Evolutionary conservation across 2,113 vertebrate species (phyloP).

Genomic region (Manacus vitellinus): DNA sequence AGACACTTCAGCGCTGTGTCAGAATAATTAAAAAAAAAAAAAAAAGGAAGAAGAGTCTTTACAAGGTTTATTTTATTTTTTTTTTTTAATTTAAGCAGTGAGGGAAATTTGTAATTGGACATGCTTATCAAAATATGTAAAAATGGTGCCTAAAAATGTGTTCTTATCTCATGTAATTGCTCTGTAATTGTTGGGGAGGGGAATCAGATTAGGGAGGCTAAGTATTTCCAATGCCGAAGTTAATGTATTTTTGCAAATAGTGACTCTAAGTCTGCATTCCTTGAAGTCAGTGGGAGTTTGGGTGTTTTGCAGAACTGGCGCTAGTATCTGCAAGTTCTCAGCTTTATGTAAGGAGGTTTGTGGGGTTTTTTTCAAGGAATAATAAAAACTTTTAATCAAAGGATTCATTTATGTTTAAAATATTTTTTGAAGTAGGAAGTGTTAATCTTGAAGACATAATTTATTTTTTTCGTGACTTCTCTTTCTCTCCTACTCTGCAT

Average conservation of each 20-base stretch:
- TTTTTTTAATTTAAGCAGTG: neutral
- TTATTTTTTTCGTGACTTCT: neutral
- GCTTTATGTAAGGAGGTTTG: neutral
- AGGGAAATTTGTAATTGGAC: constrained; percentile 4
- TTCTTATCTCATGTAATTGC: constrained; percentile 43
- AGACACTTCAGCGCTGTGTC: neutral
- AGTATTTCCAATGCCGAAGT: constrained; percentile 12
- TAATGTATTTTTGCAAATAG: neutral
- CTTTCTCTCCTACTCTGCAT: neutral
- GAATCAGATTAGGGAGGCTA: constrained; percentile 28
- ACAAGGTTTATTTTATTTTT: neutral
- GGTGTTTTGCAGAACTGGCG: neutral
- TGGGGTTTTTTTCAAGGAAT: neutral
- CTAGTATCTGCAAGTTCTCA: neutral
- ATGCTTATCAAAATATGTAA: constrained; percentile 22
- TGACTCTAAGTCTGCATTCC: neutral
- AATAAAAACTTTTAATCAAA: constrained; percentile 1
- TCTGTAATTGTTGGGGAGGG: constrained; percentile 34
- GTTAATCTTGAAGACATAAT: neutral
- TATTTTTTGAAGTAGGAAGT: constrained; percentile 18
- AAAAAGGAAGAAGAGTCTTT: neutral
- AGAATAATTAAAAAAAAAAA: neutral
- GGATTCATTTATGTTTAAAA: constrained; percentile 28
- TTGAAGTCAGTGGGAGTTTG: neutral
- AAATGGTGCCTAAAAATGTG: constrained; percentile 22